phyloP scores from a whole-genome alignment of 2,113 vertebrate genomes.

The Phyllostomus hastatus region DNA sequence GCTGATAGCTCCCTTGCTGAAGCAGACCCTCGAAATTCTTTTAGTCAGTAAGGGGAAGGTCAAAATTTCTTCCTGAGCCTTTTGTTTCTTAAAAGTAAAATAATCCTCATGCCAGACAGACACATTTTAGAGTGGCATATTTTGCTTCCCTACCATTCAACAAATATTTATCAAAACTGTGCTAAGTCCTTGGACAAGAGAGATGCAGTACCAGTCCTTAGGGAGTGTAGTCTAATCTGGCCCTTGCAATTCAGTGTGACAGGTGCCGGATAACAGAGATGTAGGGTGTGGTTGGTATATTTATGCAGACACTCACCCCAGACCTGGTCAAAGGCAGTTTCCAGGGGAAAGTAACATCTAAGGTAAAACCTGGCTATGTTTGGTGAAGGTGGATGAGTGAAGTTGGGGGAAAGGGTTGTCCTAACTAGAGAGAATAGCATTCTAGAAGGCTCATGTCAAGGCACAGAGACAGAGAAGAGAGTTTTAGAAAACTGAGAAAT shows the following conservation, averaged over 20 bases:
- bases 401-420: neutral
- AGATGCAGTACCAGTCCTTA: neutral
- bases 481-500: constrained; percentile 4
- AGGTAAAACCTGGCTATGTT: neutral
- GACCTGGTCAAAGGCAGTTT: neutral
- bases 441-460: neutral
- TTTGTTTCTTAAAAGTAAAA: neutral
- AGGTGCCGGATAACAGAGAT: neutral
- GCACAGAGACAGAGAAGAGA: neutral
- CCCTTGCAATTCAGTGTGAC: neutral
- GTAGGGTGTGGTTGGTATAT: neutral
- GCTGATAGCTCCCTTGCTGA: neutral
- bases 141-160: neutral
- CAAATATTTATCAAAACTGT: constrained; percentile 18
- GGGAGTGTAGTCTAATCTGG: neutral
- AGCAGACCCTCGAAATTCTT: neutral
- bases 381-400: neutral
- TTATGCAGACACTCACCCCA: neutral
- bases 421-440: neutral
- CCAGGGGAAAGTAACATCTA: neutral
- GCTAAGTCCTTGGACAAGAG: neutral
- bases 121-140: neutral
- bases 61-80: neutral
- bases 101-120: neutral
- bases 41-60: neutral